A percentile compares a stretch with the other conserved stretches of the same genome.
Conservation (phyloP, 2,888 invertebrate genomes). For the Allygus modestus region DNA sequence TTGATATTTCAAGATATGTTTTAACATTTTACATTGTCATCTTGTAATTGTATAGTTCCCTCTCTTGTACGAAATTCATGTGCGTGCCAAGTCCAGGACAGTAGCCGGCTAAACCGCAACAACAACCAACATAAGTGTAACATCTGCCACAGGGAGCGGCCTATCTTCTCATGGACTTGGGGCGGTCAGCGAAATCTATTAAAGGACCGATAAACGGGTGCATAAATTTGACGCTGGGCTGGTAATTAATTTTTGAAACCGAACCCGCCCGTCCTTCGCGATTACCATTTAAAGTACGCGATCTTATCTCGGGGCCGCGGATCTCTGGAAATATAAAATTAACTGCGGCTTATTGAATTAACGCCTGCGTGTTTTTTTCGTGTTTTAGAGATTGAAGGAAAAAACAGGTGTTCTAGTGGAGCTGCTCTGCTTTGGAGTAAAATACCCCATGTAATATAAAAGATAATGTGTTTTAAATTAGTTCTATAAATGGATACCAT, state of each 20-base stretch:
- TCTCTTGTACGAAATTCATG: too few species aligned
- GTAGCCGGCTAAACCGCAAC: too few species aligned
- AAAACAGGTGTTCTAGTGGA: constrained; percentile 5
- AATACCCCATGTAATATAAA: too few species aligned
- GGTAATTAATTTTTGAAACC: constrained; percentile 47
- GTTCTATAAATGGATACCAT: too few species aligned
- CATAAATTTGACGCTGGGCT: constrained; percentile 43
- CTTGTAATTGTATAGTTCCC: too few species aligned
- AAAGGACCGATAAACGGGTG: constrained; percentile 31
- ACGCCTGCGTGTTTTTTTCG: constrained; percentile 9
- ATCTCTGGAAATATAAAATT: constrained; percentile 31
- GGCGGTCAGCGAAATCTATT: constrained; percentile 50
- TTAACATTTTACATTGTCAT: too few species aligned
- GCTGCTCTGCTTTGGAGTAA: too few species aligned
- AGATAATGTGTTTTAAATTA: too few species aligned
- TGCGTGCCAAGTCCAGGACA: too few species aligned
- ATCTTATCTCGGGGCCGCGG: constrained; percentile 25
- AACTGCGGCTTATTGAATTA: constrained; percentile 34
- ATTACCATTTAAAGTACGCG: constrained; percentile 47
- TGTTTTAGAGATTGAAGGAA: neutral
- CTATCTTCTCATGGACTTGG: neutral
- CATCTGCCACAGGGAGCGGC: too few species aligned
- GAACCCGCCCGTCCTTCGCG: constrained; percentile 8
- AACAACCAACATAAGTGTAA: too few species aligned
- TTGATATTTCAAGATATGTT: too few species aligned